A percentile compares a stretch with the other conserved stretches of the same genome.
Conservation (phyloP, 2,113 vertebrate genomes). For the Tragulus kanchil region DNA sequence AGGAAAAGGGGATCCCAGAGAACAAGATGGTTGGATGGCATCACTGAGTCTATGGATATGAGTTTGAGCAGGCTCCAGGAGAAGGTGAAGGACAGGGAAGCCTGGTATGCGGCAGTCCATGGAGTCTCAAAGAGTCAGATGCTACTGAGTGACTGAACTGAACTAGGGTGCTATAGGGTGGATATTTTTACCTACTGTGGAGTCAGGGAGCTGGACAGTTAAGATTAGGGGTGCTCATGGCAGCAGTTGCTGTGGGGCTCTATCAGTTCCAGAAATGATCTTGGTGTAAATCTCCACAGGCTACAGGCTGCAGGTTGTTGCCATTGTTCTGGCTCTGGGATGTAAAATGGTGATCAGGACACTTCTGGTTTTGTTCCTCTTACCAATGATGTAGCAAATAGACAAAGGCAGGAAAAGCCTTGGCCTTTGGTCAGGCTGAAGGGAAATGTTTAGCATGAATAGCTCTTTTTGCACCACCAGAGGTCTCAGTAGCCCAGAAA, state of each 20-base stretch:
- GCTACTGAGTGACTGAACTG: no score
- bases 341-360: background rate
- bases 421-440: background rate
- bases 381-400: background rate
- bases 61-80: no score
- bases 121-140: no score
- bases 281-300: background rate
- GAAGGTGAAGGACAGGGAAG: no score
- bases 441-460: background rate
- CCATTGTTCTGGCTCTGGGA: background rate
- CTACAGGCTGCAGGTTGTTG: background rate
- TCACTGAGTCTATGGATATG: no score
- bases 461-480: background rate
- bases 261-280: background rate
- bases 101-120: no score
- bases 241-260: background rate
- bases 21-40: no score
- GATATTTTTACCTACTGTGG: background rate
- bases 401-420: background rate
- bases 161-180: background rate
- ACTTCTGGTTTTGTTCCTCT: background rate
- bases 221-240: background rate
- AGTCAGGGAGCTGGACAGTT: background rate
- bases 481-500: background rate
- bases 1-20: no score